phyloP scores from a whole-genome alignment of 2,797 vertebrate species.

The Enteromius paludinosus region DNA sequence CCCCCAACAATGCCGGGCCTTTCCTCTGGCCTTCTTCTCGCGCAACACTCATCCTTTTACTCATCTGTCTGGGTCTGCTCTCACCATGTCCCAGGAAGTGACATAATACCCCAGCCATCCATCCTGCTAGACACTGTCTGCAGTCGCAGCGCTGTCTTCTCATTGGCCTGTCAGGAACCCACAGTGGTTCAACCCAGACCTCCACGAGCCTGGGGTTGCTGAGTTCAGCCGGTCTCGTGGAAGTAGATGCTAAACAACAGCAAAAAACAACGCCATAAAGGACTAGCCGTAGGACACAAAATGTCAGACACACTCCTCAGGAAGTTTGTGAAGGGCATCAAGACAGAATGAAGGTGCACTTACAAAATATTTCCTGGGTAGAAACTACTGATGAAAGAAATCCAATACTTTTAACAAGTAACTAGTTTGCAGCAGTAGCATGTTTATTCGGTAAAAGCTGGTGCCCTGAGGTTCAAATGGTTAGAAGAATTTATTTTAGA shows the following conservation, averaged over 20 bases:
- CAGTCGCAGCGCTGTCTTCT: background rate
- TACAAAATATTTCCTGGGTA: background rate
- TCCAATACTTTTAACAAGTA: background rate
- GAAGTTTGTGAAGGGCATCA: background rate
- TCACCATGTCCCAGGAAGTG: constrained; percentile 56
- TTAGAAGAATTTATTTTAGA: background rate
- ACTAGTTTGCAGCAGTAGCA: background rate
- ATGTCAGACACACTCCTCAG: constrained; percentile 1
- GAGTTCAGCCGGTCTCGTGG: constrained; percentile 45
- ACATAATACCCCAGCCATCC: constrained; percentile 53
- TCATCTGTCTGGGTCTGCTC: constrained; percentile 53
- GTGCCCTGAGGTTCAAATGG: background rate
- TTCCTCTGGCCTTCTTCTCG: constrained; percentile 34
- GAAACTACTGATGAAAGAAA: background rate
- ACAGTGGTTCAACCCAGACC: constrained; percentile 18
- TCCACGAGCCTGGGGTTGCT: constrained; percentile 21
- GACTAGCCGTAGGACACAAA: background rate
- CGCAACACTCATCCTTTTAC: constrained; percentile 51
- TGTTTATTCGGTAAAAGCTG: background rate
- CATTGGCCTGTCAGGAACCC: constrained; percentile 29
- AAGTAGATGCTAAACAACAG: constrained; percentile 43
- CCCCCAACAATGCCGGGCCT: constrained; percentile 31
- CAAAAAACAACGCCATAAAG: constrained; percentile 28
- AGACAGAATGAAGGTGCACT: background rate
- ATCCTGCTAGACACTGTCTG: constrained; percentile 19